Conservation (phyloP, 1,140 invertebrate species). For the Sitophilus oryzae region DNA sequence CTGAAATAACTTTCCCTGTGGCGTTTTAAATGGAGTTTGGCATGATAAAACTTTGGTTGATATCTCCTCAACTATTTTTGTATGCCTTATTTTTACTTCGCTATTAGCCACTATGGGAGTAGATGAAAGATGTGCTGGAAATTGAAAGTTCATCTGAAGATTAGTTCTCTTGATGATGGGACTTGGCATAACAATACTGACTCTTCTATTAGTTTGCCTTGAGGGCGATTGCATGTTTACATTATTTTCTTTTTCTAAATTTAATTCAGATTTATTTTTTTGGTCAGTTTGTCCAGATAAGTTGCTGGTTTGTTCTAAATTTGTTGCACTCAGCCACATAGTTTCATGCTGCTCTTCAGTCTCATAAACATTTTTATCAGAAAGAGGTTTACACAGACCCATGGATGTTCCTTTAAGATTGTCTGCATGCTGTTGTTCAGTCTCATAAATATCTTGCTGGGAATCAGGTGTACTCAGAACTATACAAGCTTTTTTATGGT, state of each 20-base stretch:
- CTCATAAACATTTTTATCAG: too few relatives aligned
- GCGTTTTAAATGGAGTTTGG: conserved; percentile 17
- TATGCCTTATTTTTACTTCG: conserved; percentile 11
- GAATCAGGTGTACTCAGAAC: too few relatives aligned
- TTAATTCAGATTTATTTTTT: not conserved
- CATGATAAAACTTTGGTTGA: conserved; percentile 1
- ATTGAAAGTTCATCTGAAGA: conserved; percentile 17
- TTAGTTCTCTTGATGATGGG: conserved; percentile 18
- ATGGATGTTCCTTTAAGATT: too few relatives aligned
- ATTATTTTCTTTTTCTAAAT: not conserved
- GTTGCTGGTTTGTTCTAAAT: not conserved
- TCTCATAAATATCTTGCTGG: not conserved
- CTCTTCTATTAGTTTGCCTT: conserved; percentile 9
- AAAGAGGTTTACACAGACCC: too few relatives aligned
- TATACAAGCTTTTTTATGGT: too few relatives aligned
- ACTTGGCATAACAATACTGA: conserved; percentile 21
- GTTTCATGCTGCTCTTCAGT: too few relatives aligned
- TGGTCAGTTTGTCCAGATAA: not conserved
- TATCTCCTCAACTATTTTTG: conserved; percentile 13
- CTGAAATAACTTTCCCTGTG: conserved; percentile 7
- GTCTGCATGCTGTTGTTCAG: too few relatives aligned
- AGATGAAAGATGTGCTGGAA: conserved; percentile 21
- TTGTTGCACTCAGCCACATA: not conserved
- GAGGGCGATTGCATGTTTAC: conserved; percentile 4
- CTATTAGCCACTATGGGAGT: conserved; percentile 20